These are phyloP conservation scores for Tetragonula clypearis DNA, from an alignment of 1,140 invertebrate genomes.

Conservation along the genomic window DNA sequence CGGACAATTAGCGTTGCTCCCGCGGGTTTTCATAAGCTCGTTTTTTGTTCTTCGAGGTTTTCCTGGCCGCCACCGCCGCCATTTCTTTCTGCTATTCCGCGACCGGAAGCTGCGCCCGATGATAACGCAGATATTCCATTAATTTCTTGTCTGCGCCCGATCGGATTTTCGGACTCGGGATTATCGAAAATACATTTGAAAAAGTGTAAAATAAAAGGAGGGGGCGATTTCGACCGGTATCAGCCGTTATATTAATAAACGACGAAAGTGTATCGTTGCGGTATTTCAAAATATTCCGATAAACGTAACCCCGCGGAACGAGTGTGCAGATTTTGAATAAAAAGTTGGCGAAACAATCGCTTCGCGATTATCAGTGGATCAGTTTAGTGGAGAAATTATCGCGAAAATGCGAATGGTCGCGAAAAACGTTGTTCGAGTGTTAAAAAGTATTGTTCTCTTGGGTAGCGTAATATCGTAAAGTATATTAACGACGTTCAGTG, in stretches of 20 bases:
- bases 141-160: slow-evolving; percentile 44
- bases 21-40: slow-evolving; percentile 38
- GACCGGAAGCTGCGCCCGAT: slow-evolving; percentile 10
- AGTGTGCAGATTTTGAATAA: slow-evolving; percentile 31
- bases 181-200: slow-evolving; percentile 41
- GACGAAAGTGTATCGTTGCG: slow-evolving; percentile 20
- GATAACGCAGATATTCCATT: slow-evolving; percentile 55
- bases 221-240: slow-evolving; percentile 37
- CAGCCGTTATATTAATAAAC: slow-evolving; percentile 44
- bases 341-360: slow-evolving; percentile 14
- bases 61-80: neutral
- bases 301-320: slow-evolving; percentile 26
- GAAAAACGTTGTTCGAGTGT: neutral
- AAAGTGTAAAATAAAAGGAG: neutral
- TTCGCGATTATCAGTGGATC: slow-evolving; percentile 17
- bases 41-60: slow-evolving; percentile 30
- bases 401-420: neutral
- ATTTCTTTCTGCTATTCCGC: slow-evolving; percentile 27
- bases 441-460: neutral
- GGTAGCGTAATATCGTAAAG: neutral
- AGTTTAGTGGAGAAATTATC: neutral
- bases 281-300: slow-evolving; percentile 38
- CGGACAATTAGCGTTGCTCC: slow-evolving; percentile 38
- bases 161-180: slow-evolving; percentile 42
- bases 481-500: neutral